Base-by-base conservation (phyloP, 2,888 invertebrate genomes). In the Rutpela maculata region DNA sequence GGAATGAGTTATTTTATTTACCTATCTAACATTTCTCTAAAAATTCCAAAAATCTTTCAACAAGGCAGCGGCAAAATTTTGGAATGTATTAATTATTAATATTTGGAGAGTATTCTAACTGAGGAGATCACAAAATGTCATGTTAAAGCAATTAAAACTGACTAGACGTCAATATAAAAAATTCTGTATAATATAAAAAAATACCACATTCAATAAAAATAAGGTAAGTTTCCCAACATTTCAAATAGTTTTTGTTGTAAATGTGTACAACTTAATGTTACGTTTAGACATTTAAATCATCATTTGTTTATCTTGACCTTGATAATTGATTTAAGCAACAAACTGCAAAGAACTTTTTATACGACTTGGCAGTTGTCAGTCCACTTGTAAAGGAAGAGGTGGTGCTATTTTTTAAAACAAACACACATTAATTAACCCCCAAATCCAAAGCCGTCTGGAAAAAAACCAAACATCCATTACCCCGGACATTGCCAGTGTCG, bases 101-200 rank as follows among this genome's bases (percentile, higher is more conserved):
- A 18, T 75, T 75, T 63, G 62, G 67, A 63, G 62, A 78, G 59
- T 78, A 78, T 80, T 77, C 69, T 67, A 80, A 77, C 22, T 62
- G 75, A 57, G 71, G 84, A 84, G 84, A 84, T 84, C 84, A 84
- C 81, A 82, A 77, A 74, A 74, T 78, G 76, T 77, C 76, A 66
- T 73, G 67, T 81, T 81, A 80, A 81, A 82, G 80, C 82, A 79
- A 60, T 72, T 56, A 79, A 77, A 82, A 82, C 77, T 84, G 84
- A 84, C 84, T 84, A 84, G 84, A 84, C 56, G 82, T 84, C 84
- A 81, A 77, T 73, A 62, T 43, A 35, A 67, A 18, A 72, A 72
- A 50, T 63, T 60, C 60, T 60, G 72, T 50, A 55, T 63, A 72
- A 35, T 31, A 63, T 63, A 63, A 72, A 55, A 70, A 60, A 60